These are phyloP conservation scores for Oreochromis niloticus DNA, from an alignment of 2,113 vertebrate genomes.

Conservation along the genomic window DNA sequence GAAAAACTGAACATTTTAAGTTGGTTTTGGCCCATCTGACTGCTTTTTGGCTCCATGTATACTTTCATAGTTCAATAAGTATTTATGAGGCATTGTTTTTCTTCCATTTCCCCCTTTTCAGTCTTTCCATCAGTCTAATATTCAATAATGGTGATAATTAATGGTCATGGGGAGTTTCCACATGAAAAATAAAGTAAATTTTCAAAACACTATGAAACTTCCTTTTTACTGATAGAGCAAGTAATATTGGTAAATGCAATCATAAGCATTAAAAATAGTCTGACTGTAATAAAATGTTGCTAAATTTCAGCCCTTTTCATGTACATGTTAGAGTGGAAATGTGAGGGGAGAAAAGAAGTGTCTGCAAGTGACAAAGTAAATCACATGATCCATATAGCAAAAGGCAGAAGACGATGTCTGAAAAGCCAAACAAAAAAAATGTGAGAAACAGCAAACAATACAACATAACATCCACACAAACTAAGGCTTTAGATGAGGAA, in stretches of 20 bases:
- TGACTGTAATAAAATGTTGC: too few relatives aligned
- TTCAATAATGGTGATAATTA: not conserved
- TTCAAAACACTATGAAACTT: not conserved
- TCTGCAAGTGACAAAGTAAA: not conserved
- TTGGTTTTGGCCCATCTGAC: not conserved
- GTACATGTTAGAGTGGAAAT: not conserved
- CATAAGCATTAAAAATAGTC: not conserved
- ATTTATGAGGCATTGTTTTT: not conserved
- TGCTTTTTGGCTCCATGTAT: not conserved
- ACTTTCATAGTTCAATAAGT: not conserved
- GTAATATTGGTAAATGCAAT: not conserved
- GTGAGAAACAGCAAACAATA: not conserved
- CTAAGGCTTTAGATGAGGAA: not conserved
- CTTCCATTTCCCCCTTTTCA: not conserved
- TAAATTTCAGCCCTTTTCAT: too few relatives aligned
- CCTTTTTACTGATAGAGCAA: not conserved
- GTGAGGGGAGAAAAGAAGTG: not conserved
- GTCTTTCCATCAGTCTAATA: not conserved
- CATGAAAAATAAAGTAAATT: not conserved
- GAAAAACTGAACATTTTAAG: not conserved
- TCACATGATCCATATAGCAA: not conserved
- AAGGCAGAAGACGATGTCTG: not conserved
- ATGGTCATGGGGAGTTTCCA: not conserved
- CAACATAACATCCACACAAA: not conserved
- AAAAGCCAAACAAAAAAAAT: not conserved